Conservation (phyloP, 2,113 vertebrate genomes). For the Campylomormyrus tamandua region DNA sequence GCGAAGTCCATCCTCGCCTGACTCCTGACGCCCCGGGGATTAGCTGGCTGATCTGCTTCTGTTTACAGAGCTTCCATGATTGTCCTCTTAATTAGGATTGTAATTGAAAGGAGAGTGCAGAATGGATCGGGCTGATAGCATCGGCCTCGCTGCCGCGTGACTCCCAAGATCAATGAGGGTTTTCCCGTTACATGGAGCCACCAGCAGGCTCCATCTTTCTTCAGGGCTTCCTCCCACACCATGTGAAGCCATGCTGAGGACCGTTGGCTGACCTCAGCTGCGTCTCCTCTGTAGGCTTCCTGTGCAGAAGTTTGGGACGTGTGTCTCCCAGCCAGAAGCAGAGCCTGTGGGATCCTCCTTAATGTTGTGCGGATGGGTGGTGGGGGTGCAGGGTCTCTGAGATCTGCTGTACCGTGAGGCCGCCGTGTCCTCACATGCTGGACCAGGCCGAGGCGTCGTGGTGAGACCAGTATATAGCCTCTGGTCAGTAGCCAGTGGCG, state of each 20-base stretch:
- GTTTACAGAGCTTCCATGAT: background rate
- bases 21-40: background rate
- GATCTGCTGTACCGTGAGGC: background rate
- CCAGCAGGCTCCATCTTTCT: background rate
- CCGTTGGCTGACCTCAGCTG: background rate
- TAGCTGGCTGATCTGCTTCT: constrained; percentile 10
- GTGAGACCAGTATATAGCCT: background rate
- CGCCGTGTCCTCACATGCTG: background rate
- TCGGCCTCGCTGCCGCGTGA: background rate
- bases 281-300: background rate
- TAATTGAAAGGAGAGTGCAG: constrained; percentile 4
- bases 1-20: background rate
- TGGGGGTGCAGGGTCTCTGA: background rate
- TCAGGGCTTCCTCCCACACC: background rate
- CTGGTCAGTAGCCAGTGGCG: background rate
- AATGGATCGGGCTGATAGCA: background rate
- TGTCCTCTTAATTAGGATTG: background rate
- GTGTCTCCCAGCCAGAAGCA: background rate
- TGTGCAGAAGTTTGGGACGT: background rate
- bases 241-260: background rate
- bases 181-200: background rate
- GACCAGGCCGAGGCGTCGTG: background rate
- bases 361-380: background rate
- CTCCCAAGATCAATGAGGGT: background rate
- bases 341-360: background rate